These are phyloP conservation scores for Nautilus pompilius DNA, from an alignment of 1,140 invertebrate genomes.

Conservation along the genomic window DNA sequence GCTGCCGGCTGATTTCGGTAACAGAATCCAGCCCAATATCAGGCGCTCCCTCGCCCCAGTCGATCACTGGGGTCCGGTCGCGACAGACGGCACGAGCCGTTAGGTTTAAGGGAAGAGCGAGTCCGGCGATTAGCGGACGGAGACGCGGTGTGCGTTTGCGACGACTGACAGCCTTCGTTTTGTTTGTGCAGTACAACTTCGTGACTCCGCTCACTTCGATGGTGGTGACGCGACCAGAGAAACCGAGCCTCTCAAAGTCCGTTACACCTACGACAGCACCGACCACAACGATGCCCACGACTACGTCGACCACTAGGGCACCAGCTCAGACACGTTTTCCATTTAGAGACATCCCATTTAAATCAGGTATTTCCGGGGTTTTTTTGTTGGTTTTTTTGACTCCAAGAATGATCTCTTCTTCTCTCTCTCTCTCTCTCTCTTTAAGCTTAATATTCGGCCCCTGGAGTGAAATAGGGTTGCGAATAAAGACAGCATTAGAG, in stretches of 20 bases:
- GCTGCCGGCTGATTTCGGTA: neutral
- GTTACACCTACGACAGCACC: neutral
- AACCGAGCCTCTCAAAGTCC: neutral
- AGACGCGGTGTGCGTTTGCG: neutral
- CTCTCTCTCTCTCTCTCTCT: too few species aligned
- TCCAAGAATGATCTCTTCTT: too few species aligned
- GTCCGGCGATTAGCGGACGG: neutral
- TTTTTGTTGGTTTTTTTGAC: too few species aligned
- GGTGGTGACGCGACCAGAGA: conserved; percentile 67
- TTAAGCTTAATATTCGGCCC: too few species aligned
- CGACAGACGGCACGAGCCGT: neutral
- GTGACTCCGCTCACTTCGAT: conserved; percentile 68
- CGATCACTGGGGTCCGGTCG: neutral
- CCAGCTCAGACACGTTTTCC: neutral
- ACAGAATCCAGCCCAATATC: neutral
- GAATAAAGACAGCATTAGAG: too few species aligned
- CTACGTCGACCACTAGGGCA: neutral
- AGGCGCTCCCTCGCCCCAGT: neutral
- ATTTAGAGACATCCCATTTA: neutral
- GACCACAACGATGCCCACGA: neutral
- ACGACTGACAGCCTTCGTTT: neutral
- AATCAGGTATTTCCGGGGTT: too few species aligned
- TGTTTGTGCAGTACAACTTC: conserved; percentile 62
- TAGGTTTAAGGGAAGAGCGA: neutral
- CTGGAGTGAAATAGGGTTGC: too few species aligned